Evolutionary conservation across 2,888 invertebrate genomes (phyloP).

Genomic region (Phyllotreta cruciferae): DNA sequence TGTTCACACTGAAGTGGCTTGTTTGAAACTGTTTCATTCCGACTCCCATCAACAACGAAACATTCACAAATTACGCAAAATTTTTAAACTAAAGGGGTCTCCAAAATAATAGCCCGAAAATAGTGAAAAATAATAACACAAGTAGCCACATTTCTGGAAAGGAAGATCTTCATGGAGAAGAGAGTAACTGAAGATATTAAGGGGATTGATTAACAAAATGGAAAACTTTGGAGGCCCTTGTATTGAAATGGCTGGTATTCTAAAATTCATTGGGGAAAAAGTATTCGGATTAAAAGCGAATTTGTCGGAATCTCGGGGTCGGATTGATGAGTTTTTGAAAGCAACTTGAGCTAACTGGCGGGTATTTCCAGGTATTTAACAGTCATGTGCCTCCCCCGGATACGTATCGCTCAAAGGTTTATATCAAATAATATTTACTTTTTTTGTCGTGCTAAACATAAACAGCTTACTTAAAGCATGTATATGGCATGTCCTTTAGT

Average conservation of each 20-base stretch:
- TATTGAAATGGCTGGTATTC: too few relatives aligned
- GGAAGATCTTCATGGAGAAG: too few relatives aligned
- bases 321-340: conserved; percentile 24
- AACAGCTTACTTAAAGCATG: conserved; percentile 53
- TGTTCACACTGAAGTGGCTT: conserved; percentile 31
- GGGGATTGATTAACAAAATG: too few relatives aligned
- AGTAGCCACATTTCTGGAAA: too few relatives aligned
- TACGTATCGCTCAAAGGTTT: conserved; percentile 91
- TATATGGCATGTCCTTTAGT: conserved; percentile 45
- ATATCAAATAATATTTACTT: conserved; percentile 62
- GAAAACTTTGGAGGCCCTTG: too few relatives aligned
- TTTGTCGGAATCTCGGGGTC: conserved; percentile 14
- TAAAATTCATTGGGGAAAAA: too few relatives aligned
- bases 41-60: conserved; percentile 10
- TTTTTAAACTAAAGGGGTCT: too few relatives aligned
- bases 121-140: too few relatives aligned
- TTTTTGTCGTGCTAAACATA: conserved; percentile 52
- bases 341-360: conserved; percentile 51
- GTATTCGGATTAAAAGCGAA: too few relatives aligned
- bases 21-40: conserved; percentile 20
- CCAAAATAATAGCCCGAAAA: too few relatives aligned
- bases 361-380: conserved; percentile 87
- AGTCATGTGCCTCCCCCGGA: conserved; percentile 94
- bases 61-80: not conserved
- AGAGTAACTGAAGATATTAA: too few relatives aligned